Evolutionary conservation across 2,888 invertebrate genomes (phyloP).

Genomic region (Habroteleia sp.): DNA sequence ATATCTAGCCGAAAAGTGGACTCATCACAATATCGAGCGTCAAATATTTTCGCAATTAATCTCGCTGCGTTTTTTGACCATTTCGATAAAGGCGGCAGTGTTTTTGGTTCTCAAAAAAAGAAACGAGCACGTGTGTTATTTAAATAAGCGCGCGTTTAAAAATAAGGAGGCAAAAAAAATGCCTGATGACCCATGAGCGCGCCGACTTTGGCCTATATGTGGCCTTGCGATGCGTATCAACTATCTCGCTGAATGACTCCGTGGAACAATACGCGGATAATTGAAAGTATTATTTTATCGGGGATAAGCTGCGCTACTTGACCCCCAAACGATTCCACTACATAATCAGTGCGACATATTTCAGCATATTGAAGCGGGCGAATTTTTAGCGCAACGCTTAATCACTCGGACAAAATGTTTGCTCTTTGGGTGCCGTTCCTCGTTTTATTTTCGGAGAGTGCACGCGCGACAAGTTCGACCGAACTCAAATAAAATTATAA

Average conservation of each 20-base stretch:
- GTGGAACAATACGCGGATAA: slow-evolving; percentile 59
- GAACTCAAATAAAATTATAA: slow-evolving; percentile 9
- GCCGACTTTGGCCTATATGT: slow-evolving; percentile 58
- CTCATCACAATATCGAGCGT: too few species aligned
- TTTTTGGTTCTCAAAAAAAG: slow-evolving; percentile 29
- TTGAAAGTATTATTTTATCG: slow-evolving; percentile 57
- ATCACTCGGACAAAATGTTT: background rate
- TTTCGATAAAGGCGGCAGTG: slow-evolving; percentile 32
- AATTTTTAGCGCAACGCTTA: slow-evolving; percentile 12
- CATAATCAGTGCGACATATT: slow-evolving; percentile 56
- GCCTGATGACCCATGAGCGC: slow-evolving; percentile 42
- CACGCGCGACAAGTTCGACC: slow-evolving; percentile 3
- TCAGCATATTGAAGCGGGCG: slow-evolving; percentile 20
- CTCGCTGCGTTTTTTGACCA: slow-evolving; percentile 37
- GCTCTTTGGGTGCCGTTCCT: background rate
- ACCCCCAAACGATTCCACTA: slow-evolving; percentile 74
- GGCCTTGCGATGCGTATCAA: slow-evolving; percentile 53
- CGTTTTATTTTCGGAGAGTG: slow-evolving; percentile 2
- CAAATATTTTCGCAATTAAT: slow-evolving; percentile 60
- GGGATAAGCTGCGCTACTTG: slow-evolving; percentile 66
- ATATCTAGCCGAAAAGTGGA: too few species aligned
- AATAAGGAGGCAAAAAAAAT: slow-evolving; percentile 29
- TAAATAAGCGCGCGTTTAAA: slow-evolving; percentile 16
- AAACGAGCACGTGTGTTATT: slow-evolving; percentile 58
- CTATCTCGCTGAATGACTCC: slow-evolving; percentile 34